Base-by-base conservation (phyloP, 2,888 invertebrate species). In the Ectemnius continuus region DNA sequence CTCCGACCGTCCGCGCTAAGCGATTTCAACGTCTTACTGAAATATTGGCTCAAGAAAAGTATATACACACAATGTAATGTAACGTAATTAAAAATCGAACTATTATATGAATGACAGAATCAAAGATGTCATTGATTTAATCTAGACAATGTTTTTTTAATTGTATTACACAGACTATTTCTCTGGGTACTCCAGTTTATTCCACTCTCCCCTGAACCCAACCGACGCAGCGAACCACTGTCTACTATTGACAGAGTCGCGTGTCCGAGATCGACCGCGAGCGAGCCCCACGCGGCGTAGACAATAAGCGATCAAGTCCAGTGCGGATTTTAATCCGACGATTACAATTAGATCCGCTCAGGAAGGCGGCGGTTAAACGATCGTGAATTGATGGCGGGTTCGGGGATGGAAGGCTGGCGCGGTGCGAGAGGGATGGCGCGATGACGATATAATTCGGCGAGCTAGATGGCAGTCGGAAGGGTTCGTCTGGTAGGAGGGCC, bases 401-500 rank as follows among this genome's bases (percentile, higher is more conserved):
- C 26, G 61, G 67, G 65, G 65, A n/a, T 59, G 76, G 23, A 23
- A 23, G 23, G 23, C 2, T 23, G 23, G 61, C 67, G 76, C 2
- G n/a, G 69, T 71, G 68, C 72, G 70, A 75, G 70, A 64, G 69
- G 68, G 79, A 70, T 70, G 79, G 52, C 1, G 72, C 71, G 76
- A 78, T 80, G 80, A 78, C 78, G 78, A 65, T 72, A 75, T 72
- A 69, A 65, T 66, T 69, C 71, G 57, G 67, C 36, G 36, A 36
- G 23, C 2, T 23, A 36, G 36, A 36, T 23, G 36, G 11, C 1
- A 36, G 36, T 6, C 36, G 36, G 36, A 36, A 36, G 36, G 36
- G 36, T 36, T 36, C 8, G 36, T 6, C 11, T 36, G 76, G 76
- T 77, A 75, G 78, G 79, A 71, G 75, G 73, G 82, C 69, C 59